Conservation (phyloP, 2,888 invertebrate genomes). For the Phortica magna region DNA sequence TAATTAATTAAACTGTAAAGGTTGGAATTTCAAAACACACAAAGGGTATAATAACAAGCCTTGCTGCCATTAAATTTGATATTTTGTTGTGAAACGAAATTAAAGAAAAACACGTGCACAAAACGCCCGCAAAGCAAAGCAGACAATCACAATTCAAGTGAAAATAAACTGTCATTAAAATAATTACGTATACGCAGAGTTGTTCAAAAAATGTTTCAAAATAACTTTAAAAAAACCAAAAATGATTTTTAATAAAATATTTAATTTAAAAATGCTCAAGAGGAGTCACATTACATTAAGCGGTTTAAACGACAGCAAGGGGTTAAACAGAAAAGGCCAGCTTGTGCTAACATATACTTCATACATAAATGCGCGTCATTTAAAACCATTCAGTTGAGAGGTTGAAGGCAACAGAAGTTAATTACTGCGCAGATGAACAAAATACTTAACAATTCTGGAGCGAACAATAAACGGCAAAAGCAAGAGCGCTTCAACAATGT, state of each 20-base stretch:
- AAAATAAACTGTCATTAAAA: neutral
- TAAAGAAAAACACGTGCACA: neutral
- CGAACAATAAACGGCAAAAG: neutral
- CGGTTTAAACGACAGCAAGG: neutral
- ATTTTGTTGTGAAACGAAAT: neutral
- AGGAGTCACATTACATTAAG: neutral
- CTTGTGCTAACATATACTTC: neutral
- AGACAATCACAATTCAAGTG: neutral
- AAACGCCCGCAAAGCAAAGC: neutral
- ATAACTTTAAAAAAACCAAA: neutral
- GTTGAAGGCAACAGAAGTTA: slow-evolving; percentile 6
- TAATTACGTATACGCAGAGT: neutral
- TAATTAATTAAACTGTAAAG: no score
- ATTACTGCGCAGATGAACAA: slow-evolving; percentile 15
- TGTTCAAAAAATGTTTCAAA: neutral
- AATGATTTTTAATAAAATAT: neutral
- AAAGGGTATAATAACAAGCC: no score
- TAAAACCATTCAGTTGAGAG: neutral
- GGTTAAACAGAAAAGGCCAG: neutral
- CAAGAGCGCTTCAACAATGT: neutral
- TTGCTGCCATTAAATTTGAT: no score
- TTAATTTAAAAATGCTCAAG: neutral
- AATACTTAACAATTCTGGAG: neutral
- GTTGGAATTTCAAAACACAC: no score
- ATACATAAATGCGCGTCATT: neutral